Evolutionary conservation across 2,888 invertebrate genomes (phyloP).

Genomic region (Xanthia icteritia): DNA sequence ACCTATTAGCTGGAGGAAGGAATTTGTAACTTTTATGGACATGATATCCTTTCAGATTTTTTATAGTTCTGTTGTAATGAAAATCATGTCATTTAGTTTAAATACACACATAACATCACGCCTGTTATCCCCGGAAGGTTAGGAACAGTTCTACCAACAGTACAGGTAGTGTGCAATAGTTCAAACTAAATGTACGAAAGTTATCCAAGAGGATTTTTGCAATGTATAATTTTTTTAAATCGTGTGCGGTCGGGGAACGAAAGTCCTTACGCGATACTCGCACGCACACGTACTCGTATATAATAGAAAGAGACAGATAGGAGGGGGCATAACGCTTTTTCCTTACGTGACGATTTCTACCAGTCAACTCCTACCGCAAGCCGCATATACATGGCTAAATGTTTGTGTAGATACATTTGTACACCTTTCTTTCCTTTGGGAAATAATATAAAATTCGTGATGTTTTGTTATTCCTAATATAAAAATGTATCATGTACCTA

Average conservation of each 20-base stretch:
- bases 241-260: too few relatives aligned
- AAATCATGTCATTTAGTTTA: neutral
- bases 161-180: too few relatives aligned
- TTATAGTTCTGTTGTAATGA: neutral
- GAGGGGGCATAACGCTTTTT: too few relatives aligned
- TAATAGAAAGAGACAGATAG: too few relatives aligned
- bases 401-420: too few relatives aligned
- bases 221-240: too few relatives aligned
- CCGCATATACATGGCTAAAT: too few relatives aligned
- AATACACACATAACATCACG: neutral
- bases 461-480: neutral
- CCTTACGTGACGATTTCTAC: too few relatives aligned
- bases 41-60: neutral
- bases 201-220: neutral
- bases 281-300: too few relatives aligned
- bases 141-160: too few relatives aligned
- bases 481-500: neutral
- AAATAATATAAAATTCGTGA: neutral
- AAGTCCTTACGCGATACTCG: too few relatives aligned
- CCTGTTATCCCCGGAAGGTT: neutral
- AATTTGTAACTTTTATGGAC: neutral
- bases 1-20: neutral
- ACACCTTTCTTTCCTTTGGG: neutral
- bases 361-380: too few relatives aligned
- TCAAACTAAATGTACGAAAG: neutral